Percentiles rank a stretch among this genome's conserved stretches.
Conservation (phyloP, 2,797 vertebrate species). For the Rhabdomys pumilio region DNA sequence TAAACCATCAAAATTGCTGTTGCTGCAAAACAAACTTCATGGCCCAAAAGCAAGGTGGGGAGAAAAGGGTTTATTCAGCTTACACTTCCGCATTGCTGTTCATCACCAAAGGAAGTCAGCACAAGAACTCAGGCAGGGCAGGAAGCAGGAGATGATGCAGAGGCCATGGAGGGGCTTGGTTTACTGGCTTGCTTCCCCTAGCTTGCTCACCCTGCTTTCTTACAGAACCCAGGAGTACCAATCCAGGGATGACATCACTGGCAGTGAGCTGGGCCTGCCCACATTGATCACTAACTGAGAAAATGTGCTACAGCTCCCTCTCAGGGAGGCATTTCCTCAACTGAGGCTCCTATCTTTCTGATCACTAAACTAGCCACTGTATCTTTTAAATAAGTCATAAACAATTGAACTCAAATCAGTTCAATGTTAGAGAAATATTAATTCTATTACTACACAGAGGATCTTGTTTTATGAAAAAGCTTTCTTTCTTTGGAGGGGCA, state of each 20-base stretch:
- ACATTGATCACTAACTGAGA: background rate
- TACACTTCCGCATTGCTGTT: background rate
- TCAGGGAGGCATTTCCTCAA: background rate
- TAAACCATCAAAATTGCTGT: too few species aligned
- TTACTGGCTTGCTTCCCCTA: background rate
- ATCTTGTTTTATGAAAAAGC: conserved; percentile 44
- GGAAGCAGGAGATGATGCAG: background rate
- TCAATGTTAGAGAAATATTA: conserved; percentile 27
- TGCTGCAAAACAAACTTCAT: background rate
- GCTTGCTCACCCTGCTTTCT: background rate
- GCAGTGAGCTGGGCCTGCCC: background rate
- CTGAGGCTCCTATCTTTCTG: background rate
- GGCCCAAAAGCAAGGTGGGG: background rate
- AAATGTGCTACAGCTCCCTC: background rate
- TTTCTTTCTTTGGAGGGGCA: background rate
- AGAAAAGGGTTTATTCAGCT: background rate
- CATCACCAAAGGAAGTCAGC: background rate
- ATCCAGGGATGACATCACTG: background rate
- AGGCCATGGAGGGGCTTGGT: background rate
- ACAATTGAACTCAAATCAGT: conserved; percentile 20
- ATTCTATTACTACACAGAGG: conserved; percentile 46
- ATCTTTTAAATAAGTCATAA: conserved; percentile 24
- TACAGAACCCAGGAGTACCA: background rate
- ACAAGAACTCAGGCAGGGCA: background rate
- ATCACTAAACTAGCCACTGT: background rate